A percentile compares a stretch with the other conserved stretches of the same genome.
phyloP scores from a whole-genome alignment of 2,113 vertebrate species.

The Halcyon malimbica region DNA sequence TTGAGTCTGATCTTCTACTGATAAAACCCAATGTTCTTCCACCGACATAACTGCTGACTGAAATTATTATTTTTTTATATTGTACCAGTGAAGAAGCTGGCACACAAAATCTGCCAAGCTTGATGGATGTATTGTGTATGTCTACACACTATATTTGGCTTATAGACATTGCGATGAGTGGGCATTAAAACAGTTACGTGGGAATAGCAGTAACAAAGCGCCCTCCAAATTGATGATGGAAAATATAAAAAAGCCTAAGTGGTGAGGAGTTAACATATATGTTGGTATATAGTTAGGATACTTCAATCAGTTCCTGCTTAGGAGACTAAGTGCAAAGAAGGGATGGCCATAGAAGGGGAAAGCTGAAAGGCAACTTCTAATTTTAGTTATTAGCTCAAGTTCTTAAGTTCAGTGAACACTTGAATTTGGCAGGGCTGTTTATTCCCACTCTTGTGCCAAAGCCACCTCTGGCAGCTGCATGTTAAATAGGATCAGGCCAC shows the following conservation, averaged over 20 bases:
- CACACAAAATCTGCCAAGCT: not conserved
- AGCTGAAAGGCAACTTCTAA: not conserved
- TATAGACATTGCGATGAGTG: not conserved
- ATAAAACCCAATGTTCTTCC: not conserved
- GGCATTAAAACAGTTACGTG: not conserved
- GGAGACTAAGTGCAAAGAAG: not conserved
- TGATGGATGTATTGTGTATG: not conserved
- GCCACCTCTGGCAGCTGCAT: not conserved
- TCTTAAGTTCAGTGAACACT: not conserved
- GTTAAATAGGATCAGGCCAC: not conserved
- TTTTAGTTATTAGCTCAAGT: not conserved
- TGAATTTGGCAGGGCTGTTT: not conserved
- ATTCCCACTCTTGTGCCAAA: not conserved
- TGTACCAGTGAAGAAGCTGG: not conserved
- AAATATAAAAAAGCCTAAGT: not conserved
- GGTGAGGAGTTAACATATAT: not conserved
- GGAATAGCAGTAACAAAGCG: not conserved
- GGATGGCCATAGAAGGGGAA: not conserved
- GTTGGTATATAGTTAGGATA: not conserved
- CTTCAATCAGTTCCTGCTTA: not conserved
- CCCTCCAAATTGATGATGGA: not conserved
- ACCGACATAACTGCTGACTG: not conserved
- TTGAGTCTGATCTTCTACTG: not conserved
- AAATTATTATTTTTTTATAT: not conserved
- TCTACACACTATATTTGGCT: not conserved